A percentile compares a stretch with the other conserved stretches of the same genome.
phyloP scores from a whole-genome alignment of 2,888 invertebrate species.

The Sesia bembeciformis region DNA sequence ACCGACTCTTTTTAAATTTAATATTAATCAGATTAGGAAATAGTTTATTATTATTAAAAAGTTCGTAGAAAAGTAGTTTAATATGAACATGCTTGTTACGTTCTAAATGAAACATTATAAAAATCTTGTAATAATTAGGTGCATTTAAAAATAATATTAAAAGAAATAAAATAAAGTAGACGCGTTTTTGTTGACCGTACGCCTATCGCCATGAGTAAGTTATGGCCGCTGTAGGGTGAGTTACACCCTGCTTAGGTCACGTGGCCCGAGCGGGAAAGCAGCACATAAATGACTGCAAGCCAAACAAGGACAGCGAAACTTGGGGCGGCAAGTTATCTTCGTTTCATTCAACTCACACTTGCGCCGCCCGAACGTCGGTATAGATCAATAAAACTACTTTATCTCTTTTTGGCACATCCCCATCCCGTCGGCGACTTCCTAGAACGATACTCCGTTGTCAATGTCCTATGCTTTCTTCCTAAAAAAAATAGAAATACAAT shows the following conservation, averaged over 20 bases:
- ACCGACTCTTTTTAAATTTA: too few relatives aligned
- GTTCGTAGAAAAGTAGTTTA: too few relatives aligned
- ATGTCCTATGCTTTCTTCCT: conserved; percentile 49
- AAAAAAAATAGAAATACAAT: conserved; percentile 23
- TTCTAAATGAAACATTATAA: conserved; percentile 19
- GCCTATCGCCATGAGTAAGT: conserved; percentile 74
- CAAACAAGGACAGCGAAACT: conserved; percentile 47
- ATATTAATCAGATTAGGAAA: too few relatives aligned
- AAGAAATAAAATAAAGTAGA: conserved; percentile 42
- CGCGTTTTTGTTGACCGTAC: conserved; percentile 67
- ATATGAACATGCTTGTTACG: too few relatives aligned
- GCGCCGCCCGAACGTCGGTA: conserved; percentile 71
- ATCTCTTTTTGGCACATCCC: conserved; percentile 76
- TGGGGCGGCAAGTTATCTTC: conserved; percentile 75
- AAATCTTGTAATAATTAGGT: conserved; percentile 3
- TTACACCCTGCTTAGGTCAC: conserved; percentile 75
- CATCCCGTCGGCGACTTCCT: conserved; percentile 67
- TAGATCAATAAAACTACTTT: conserved; percentile 77
- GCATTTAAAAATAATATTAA: background rate
- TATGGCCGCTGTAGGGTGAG: conserved; percentile 74
- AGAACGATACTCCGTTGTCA: conserved; percentile 49
- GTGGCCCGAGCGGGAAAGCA: conserved; percentile 58
- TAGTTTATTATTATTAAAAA: too few relatives aligned
- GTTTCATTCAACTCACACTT: conserved; percentile 74
- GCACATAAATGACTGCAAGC: conserved; percentile 30